A percentile compares a stretch with the other conserved stretches of the same genome.
These are phyloP conservation scores for Trochalopteron elliotii DNA, from an alignment of 2,113 vertebrate species.

Conservation along the genomic window DNA sequence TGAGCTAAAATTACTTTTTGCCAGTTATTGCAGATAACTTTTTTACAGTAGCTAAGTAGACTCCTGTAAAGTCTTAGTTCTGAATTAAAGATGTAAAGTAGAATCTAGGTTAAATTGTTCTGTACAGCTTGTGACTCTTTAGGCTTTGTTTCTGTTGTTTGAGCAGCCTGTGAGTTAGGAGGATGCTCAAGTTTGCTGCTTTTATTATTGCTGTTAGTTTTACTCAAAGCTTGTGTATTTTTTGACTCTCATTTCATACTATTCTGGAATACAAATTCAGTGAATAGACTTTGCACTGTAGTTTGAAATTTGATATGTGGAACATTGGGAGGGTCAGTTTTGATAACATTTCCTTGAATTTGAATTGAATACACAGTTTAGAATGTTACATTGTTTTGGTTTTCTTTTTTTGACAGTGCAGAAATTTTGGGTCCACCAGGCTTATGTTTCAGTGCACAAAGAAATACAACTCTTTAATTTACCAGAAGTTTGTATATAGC, in stretches of 20 bases:
- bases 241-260: background rate
- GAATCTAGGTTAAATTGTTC: background rate
- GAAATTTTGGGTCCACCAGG: background rate
- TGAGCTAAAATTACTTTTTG: background rate
- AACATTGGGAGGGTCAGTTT: background rate
- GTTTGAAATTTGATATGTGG: background rate
- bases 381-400: background rate
- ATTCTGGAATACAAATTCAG: background rate
- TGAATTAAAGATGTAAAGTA: background rate
- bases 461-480: background rate
- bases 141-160: background rate
- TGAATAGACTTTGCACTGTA: background rate
- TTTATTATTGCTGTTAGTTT: background rate
- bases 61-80: background rate
- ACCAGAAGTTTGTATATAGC: background rate
- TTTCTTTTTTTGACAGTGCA: background rate
- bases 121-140: background rate
- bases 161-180: background rate
- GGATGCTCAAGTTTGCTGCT: background rate
- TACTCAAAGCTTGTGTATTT: background rate
- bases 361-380: background rate
- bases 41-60: background rate
- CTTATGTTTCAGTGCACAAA: background rate
- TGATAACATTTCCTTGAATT: background rate
- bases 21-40: background rate